Evolutionary conservation across 1,140 invertebrate genomes (phyloP).

Genomic region (Doryteuthis pealeii): DNA sequence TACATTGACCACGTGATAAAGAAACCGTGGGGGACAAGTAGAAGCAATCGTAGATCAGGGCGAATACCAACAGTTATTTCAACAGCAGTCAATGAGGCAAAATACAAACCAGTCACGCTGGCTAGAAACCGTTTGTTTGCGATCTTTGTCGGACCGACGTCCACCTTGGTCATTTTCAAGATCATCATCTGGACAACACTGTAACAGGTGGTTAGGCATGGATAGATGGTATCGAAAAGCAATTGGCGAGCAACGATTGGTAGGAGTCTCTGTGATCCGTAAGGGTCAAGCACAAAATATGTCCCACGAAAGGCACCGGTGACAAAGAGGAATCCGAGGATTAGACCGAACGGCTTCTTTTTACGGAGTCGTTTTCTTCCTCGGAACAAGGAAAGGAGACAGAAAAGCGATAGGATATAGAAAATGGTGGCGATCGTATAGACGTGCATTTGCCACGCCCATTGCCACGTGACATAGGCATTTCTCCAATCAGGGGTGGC

Average conservation of each 20-base stretch:
- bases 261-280: not conserved
- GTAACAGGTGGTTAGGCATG: slow-evolving; percentile 1
- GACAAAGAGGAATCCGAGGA: not conserved
- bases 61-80: not conserved
- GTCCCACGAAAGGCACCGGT: slow-evolving; percentile 1
- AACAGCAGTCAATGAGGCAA: not conserved
- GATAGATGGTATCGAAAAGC: not conserved
- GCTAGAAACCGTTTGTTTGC: not conserved
- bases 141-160: not conserved
- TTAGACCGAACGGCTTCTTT: not conserved
- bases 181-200: slow-evolving; percentile 11
- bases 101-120: slow-evolving; percentile 2
- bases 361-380: not conserved
- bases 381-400: not conserved
- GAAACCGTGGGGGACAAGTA: not conserved
- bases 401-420: slow-evolving; percentile 1
- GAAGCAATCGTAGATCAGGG: not conserved
- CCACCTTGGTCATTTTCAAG: slow-evolving; percentile 11
- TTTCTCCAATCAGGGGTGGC: slow-evolving; percentile 6
- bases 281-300: slow-evolving; percentile 14
- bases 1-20: slow-evolving; percentile 15
- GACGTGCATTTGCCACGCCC: slow-evolving; percentile 12
- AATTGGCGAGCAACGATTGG: not conserved
- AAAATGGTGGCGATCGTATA: slow-evolving; percentile 5
- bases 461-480: not conserved